These are phyloP conservation scores for Tamandua tetradactyla DNA, from an alignment of 2,797 vertebrate species.

Conservation along the genomic window DNA sequence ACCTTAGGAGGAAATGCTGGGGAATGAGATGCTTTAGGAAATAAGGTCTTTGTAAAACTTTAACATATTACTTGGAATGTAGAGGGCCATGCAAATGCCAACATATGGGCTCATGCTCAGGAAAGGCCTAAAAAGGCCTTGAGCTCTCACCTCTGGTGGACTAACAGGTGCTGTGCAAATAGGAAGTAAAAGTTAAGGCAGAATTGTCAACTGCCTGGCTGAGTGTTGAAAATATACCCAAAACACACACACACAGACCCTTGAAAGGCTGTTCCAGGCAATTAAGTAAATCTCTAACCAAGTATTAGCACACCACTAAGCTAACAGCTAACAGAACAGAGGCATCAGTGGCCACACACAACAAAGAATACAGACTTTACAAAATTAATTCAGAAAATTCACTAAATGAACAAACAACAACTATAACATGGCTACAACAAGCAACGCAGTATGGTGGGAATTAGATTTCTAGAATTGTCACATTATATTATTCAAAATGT, in stretches of 20 bases:
- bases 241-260: neutral
- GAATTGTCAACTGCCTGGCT: neutral
- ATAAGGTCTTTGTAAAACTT: neutral
- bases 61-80: neutral
- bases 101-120: neutral
- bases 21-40: neutral
- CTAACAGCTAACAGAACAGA: neutral
- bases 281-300: neutral
- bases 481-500: neutral
- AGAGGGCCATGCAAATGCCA: neutral
- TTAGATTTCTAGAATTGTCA: neutral
- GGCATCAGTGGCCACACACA: neutral
- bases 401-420: neutral
- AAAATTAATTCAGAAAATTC: neutral
- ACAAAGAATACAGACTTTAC: neutral
- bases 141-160: neutral
- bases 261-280: neutral
- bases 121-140: neutral
- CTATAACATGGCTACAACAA: neutral
- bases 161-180: neutral
- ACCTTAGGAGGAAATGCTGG: neutral
- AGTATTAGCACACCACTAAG: neutral
- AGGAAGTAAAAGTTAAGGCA: neutral
- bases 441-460: neutral
- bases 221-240: neutral